Evolutionary conservation across 1,140 invertebrate genomes (phyloP).

Genomic region (Drosophila asahinai): DNA sequence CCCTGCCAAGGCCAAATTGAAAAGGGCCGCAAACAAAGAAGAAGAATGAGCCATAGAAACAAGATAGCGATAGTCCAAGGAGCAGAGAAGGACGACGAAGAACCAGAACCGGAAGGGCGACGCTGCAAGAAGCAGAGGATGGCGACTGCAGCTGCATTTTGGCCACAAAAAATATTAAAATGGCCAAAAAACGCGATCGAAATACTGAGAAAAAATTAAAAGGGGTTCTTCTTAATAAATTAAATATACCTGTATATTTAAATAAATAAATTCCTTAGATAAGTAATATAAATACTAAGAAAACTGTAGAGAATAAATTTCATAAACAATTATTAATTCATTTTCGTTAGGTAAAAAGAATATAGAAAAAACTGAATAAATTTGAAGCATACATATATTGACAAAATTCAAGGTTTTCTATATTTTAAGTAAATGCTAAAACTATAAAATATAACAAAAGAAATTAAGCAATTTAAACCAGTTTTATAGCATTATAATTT

Average conservation of each 20-base stretch:
- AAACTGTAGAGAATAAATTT: background rate
- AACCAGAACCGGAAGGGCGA: constrained; percentile 3
- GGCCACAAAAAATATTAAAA: constrained; percentile 20
- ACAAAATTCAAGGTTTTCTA: no score
- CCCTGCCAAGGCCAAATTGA: constrained; percentile 56
- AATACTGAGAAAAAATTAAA: constrained; percentile 33
- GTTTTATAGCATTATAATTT: no score
- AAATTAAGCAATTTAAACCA: no score
- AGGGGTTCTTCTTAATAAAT: background rate
- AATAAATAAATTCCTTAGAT: background rate
- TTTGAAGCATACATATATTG: no score
- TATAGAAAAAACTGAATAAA: no score
- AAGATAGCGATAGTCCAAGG: constrained; percentile 46
- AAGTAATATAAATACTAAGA: background rate
- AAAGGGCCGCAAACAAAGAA: constrained; percentile 58
- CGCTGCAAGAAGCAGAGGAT: background rate
- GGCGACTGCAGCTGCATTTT: constrained; percentile 52
- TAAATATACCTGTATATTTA: background rate
- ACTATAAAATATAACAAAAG: no score
- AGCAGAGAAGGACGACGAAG: constrained; percentile 4
- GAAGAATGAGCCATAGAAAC: constrained; percentile 39
- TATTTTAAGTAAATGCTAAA: no score
- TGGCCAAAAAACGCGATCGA: constrained; percentile 15
- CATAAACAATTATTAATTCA: no score
- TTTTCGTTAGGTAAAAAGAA: no score